Evolutionary conservation across 2,888 invertebrate species (phyloP).

Genomic region (Drosophila anomelani): DNA sequence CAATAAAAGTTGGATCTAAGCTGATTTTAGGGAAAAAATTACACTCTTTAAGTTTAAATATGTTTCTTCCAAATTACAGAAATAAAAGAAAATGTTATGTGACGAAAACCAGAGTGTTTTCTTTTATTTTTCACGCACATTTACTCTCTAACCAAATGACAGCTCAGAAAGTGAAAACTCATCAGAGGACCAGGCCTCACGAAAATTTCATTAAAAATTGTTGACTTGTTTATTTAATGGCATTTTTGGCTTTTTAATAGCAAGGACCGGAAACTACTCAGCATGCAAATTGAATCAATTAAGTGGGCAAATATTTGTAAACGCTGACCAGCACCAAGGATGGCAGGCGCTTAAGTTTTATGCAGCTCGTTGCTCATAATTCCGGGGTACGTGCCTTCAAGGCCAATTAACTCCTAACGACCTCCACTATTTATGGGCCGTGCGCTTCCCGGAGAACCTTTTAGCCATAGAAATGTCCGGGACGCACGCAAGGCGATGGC

Average conservation of each 20-base stretch:
- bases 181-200: neutral
- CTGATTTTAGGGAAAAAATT: neutral
- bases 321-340: conserved; percentile 20
- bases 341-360: conserved; percentile 32
- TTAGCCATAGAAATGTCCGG: conserved; percentile 44
- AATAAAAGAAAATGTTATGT: conserved; percentile 9
- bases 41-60: neutral
- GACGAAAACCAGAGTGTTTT: neutral
- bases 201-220: conserved; percentile 27
- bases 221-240: conserved; percentile 20
- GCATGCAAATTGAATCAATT: conserved; percentile 30
- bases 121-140: neutral
- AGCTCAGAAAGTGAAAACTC: neutral
- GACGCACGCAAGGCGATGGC: conserved; percentile 57
- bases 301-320: conserved; percentile 16
- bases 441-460: conserved; percentile 20
- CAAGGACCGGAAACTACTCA: conserved; percentile 1
- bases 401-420: conserved; percentile 46
- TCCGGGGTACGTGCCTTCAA: conserved; percentile 40
- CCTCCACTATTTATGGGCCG: conserved; percentile 49
- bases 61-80: neutral
- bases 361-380: conserved; percentile 18
- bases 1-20: conserved; percentile 4
- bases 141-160: neutral
- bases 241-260: conserved; percentile 10